Evolutionary conservation across 2,888 invertebrate genomes (phyloP).

Genomic region (Rhodophaea formosa): DNA sequence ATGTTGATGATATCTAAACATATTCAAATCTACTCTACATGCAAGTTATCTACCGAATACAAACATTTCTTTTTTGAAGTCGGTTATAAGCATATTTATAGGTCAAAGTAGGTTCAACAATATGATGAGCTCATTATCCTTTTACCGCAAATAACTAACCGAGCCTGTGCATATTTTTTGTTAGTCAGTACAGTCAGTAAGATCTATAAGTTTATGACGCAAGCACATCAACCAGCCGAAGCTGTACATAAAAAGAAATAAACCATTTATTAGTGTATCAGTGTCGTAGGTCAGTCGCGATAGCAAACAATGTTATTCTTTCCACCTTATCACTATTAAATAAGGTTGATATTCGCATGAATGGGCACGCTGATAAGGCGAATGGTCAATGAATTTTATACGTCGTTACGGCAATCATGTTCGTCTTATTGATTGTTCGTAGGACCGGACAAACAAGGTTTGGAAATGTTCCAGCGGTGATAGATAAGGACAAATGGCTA

Average conservation of each 20-base stretch:
- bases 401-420: neutral
- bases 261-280: neutral
- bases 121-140: too few species aligned
- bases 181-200: too few species aligned
- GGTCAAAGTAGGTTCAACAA: too few species aligned
- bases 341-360: neutral
- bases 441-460: neutral
- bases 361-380: neutral
- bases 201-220: neutral
- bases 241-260: constrained; percentile 8
- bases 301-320: neutral
- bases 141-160: too few species aligned
- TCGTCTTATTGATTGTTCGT: neutral
- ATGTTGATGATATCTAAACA: too few species aligned
- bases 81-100: too few species aligned
- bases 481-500: neutral
- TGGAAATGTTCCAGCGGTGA: neutral
- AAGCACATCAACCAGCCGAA: neutral
- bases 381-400: constrained; percentile 11
- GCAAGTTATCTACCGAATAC: too few species aligned
- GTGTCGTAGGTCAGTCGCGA: constrained; percentile 12
- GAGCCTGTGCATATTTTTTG: too few species aligned
- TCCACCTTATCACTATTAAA: neutral
- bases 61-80: too few species aligned
- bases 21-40: too few species aligned